phyloP scores from a whole-genome alignment of 1,140 invertebrate species.

The Latrodectus geometricus region DNA sequence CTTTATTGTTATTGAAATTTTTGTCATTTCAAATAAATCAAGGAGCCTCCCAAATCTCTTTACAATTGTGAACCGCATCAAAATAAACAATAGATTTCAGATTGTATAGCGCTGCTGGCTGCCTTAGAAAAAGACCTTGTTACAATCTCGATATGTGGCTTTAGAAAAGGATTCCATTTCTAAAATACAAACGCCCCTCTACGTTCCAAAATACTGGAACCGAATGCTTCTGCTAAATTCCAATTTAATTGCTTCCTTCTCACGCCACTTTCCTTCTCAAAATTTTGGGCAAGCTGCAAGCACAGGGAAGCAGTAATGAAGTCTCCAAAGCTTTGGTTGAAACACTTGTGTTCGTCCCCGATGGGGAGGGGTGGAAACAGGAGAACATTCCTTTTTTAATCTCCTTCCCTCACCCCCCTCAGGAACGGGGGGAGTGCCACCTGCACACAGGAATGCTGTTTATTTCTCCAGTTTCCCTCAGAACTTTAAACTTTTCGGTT shows the following conservation, averaged over 20 bases:
- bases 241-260: constrained; percentile 32
- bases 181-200: background rate
- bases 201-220: background rate
- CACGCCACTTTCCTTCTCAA: background rate
- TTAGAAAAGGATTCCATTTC: background rate
- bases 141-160: background rate
- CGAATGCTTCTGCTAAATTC: constrained; percentile 12
- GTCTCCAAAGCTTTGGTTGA: background rate
- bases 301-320: constrained; percentile 3
- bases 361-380: background rate
- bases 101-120: too few relatives aligned
- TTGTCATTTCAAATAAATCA: too few relatives aligned
- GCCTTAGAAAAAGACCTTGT: too few relatives aligned
- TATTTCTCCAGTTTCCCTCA: constrained; percentile 1
- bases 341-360: constrained; percentile 7
- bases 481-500: constrained; percentile 8
- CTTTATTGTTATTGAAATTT: too few relatives aligned
- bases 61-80: too few relatives aligned
- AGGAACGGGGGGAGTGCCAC: constrained; percentile 7
- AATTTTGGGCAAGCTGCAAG: too few relatives aligned
- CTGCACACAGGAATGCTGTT: constrained; percentile 19
- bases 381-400: constrained; percentile 28
- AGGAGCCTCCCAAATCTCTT: too few relatives aligned
- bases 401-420: background rate
- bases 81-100: too few relatives aligned